Percentiles rank a stretch among this genome's conserved stretches.
These are phyloP conservation scores for Neotoma lepida DNA, from an alignment of 2,113 vertebrate species.

Conservation along the genomic window DNA sequence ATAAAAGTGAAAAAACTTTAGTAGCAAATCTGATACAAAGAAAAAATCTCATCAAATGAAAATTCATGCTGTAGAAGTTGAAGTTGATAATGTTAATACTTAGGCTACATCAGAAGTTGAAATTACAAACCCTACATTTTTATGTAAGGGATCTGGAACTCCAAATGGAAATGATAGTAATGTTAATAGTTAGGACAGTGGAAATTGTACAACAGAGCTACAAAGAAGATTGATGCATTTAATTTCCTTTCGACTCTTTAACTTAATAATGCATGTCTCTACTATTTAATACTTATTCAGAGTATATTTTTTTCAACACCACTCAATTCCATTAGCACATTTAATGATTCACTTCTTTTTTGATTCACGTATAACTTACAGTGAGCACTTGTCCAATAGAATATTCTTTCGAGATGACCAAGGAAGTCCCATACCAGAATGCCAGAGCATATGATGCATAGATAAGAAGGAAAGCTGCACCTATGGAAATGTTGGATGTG, in stretches of 20 bases:
- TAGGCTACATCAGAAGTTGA: not conserved
- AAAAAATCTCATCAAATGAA: slow-evolving; percentile 36
- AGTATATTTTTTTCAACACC: not conserved
- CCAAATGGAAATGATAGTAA: not conserved
- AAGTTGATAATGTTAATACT: not conserved
- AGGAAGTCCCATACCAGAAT: slow-evolving; percentile 91
- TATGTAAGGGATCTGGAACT: not conserved
- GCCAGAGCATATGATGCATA: slow-evolving; percentile 89
- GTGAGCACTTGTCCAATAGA: slow-evolving; percentile 87
- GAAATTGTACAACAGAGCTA: not conserved
- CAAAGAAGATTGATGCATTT: not conserved
- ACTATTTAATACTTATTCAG: not conserved
- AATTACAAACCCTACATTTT: not conserved
- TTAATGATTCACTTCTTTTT: not conserved
- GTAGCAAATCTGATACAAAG: not conserved
- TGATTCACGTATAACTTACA: slow-evolving; percentile 82
- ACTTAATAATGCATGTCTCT: not conserved
- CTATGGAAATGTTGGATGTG: slow-evolving; percentile 85
- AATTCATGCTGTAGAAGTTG: not conserved
- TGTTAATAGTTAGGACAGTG: not conserved
- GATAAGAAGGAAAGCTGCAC: slow-evolving; percentile 87
- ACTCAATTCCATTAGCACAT: not conserved
- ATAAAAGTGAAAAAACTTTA: not conserved
- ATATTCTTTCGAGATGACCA: slow-evolving; percentile 85
- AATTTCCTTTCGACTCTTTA: slow-evolving; percentile 36